A percentile compares a stretch with the other conserved stretches of the same genome.
These are phyloP conservation scores for Perognathus longimembris DNA, from an alignment of 2,113 vertebrate genomes.

Conservation along the genomic window DNA sequence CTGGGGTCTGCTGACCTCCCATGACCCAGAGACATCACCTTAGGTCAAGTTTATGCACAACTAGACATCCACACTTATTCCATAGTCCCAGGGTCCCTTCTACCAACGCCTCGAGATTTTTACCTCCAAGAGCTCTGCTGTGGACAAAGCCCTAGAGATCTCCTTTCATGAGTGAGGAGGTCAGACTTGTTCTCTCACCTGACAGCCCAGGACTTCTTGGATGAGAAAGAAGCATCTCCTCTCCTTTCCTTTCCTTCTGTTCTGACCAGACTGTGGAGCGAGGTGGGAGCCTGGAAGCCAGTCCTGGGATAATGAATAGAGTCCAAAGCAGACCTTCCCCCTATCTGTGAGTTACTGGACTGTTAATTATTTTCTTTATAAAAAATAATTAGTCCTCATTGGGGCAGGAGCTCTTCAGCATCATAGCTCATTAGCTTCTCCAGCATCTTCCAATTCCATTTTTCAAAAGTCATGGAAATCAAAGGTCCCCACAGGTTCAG, in stretches of 20 bases:
- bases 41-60: background rate
- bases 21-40: background rate
- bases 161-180: background rate
- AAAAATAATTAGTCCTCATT: conserved; percentile 88
- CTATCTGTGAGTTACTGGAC: conserved; percentile 62
- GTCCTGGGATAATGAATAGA: conserved; percentile 72
- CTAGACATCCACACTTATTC: background rate
- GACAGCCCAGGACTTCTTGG: background rate
- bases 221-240: too few species aligned
- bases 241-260: background rate
- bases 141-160: background rate
- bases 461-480: conserved; percentile 83
- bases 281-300: conserved; percentile 66
- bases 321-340: conserved; percentile 66
- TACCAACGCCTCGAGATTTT: background rate
- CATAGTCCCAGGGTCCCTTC: background rate
- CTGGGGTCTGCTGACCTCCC: background rate
- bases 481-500: conserved; percentile 80
- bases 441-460: conserved; percentile 81
- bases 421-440: conserved; percentile 84
- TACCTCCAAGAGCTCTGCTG: too few species aligned
- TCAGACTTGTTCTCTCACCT: too few species aligned
- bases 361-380: conserved; percentile 87
- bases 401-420: conserved; percentile 85
- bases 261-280: background rate